Evolutionary conservation across 2,888 invertebrate species (phyloP), one percentile per base, ranked within the genome.

Genomic region (Pseudolycoriella hygida): DNA sequence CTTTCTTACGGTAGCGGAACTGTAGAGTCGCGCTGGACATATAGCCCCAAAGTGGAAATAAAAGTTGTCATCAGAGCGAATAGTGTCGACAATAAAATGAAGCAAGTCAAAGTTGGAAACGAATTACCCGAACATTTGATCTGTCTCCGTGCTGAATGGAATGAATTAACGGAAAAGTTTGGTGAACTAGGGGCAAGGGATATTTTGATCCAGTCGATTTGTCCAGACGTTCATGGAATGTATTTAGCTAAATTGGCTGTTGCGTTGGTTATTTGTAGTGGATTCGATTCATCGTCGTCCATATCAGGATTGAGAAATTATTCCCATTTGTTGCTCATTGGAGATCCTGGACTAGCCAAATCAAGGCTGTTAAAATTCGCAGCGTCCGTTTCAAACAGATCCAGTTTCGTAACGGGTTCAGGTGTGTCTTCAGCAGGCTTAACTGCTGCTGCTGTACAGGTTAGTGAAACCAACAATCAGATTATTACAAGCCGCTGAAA

Each of bases 281-380:
- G 17, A 3, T 12, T 10, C 11, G 10, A n/a, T 3, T 20, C 11
- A n/a, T n/a, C 5, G 2, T 12, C 6, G n/a, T 14, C 64, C 49
- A 56, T 61, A 8, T 60, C 57, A 42, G 61, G 69, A 18, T 67
- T 69, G 25, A 60, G 92, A 49, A 86, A 87, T 2, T 86, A 90
- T 57, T 78, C 85, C 17, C 92, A 93, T 67, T 66, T 92, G 50
- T 66, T 92, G 44, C 61, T 93, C 19, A 82, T 90, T 17, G 92
- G 92, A 3, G 92, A 92, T 68, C 77, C 81, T 58, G 89, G 90
- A 12, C 88, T 89, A 1, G 90, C 87, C 4, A 90, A 90, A 60
- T 89, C 90, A 0, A 86, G 89, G 61, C 66, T 92, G 43, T 67
- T 92, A 19, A 74, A 79, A 50, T 77, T 82, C 49, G 81, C 79